Evolutionary conservation across 2,113 vertebrate species (phyloP), one percentile per base, ranked within the genome.

Genomic region (Petromus typicus): DNA sequence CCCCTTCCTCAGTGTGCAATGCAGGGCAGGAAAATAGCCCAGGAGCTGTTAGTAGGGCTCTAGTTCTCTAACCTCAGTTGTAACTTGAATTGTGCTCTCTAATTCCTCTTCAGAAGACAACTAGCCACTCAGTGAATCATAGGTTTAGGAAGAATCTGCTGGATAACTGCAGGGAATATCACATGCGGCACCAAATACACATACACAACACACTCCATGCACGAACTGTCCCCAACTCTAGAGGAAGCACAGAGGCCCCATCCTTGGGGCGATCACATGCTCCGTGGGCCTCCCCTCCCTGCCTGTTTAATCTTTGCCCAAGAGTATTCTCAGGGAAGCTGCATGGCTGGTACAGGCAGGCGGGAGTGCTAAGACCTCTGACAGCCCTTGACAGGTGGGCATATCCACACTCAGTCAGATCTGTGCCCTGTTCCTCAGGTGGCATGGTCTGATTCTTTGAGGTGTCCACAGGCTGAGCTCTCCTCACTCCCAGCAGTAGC

Each of bases 51-150:
- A 17, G 75, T 48, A 71, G 67, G 79, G 86, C 10, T 48, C 57
- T 43, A 40, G 71, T 90, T 84, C 51, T 95, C n/a, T 93, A 51
- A 78, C 78, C 54, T 63, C 79, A 37, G 7, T 17, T 61, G 23
- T 83, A 86, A 86, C 57, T 37, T 89, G 48, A 71, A 92, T 59
- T 94, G 64, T 67, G 43, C 18, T 83, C 56, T 79, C 40, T 94
- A 61, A 82, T 57, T 86, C 9, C 75, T 83, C 40, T 57, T 61
- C 56, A 79, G 85, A 90, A 91, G 56, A 67, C 43, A 91, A 63
- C 43, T 56, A 54, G 66, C 18, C 71, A 37, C 32, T 43, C 81
- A 57, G 59, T 95, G 83, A 95, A n/a, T 82, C 51, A 89, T 1
- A 63, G 63, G 2, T 20, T 86, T 57, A 40, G 83, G 61, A 82